Base-by-base conservation (phyloP, 2,888 invertebrate genomes). In the Melanostoma scalare region DNA sequence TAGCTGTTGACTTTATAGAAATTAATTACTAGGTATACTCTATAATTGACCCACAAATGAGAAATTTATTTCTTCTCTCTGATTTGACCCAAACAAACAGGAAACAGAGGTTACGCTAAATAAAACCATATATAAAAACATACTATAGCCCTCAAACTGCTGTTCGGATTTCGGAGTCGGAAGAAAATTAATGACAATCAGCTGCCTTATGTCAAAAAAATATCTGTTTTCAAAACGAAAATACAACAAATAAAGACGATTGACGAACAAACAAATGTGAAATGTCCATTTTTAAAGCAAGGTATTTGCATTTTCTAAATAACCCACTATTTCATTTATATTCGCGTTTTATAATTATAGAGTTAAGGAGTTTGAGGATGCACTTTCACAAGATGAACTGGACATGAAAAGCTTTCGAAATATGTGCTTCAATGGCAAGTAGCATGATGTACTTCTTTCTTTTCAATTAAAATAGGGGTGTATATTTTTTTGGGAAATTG, bases 361-460 rank as follows among this genome's bases (percentile, higher is more conserved):
- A 90, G 93, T 97, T 86, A 95, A 95, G 92, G 95, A 95, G 87
- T 96, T 97, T 89, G 95, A 97, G 90, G 94, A 95, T 85, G 90
- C 95, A 52, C 91, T 97, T 36, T 92, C 93, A 8, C 92, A 93
- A 86, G 95, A 96, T 87, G 93, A 94, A 72, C 94, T 98, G 87
- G 94, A 97, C 89, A 91, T 96, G 73, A 92, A 92, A 67, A 92
- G 93, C 86, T 91, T 98, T 9, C 93, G 94, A 88, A 93, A 93
- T 88, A 90, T 96, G 65, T 95, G 96, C 87, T 97, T 97, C 89
- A 94, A 96, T 92, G 97, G 97, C 97, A 92, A 91, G 90, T 87
- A 69, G 60, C 46, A 20, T 9, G 10, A 30, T 20, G 20, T 20
- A 20, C 20, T 1, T 20, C 20, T 20, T 20, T 20, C 20, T 20